phyloP scores from a whole-genome alignment of 2,113 vertebrate genomes.

The Pandion haliaetus region DNA sequence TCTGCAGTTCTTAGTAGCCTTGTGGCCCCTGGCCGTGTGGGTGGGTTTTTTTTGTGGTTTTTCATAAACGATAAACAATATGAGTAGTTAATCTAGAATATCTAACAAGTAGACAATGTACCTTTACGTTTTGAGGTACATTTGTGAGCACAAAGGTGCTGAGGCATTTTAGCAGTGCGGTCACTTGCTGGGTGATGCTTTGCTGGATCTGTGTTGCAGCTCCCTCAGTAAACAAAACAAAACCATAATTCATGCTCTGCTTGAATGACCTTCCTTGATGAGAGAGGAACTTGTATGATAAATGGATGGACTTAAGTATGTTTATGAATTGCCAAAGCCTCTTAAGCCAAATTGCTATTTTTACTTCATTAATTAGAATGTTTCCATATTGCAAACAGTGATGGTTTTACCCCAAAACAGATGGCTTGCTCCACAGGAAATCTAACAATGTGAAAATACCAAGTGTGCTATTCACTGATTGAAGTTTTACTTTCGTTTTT shows the following conservation, averaged over 20 bases:
- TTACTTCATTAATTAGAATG: slow-evolving; percentile 28
- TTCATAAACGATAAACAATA: not conserved
- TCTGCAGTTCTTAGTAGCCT: not conserved
- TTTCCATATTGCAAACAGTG: not conserved
- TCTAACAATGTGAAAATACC: not conserved
- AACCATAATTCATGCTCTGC: not conserved
- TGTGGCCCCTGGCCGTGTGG: too few species aligned
- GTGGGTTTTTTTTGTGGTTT: not conserved
- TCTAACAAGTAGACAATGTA: too few species aligned
- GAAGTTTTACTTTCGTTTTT: not conserved
- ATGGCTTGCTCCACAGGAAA: not conserved
- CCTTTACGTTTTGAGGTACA: rapidly evolving
- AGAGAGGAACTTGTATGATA: not conserved
- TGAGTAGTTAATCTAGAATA: not conserved
- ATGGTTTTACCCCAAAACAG: not conserved
- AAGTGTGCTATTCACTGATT: not conserved
- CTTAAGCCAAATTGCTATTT: slow-evolving; percentile 1
- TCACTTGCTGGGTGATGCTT: not conserved
- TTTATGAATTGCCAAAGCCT: not conserved
- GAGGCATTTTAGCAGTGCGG: not conserved
- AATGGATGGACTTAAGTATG: not conserved
- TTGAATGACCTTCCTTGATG: not conserved
- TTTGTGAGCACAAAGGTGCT: not conserved
- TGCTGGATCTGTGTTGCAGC: not conserved
- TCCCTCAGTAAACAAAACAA: not conserved